These are phyloP conservation scores for Trematomus loennbergii DNA, from an alignment of 2,113 vertebrate species.

Conservation along the genomic window DNA sequence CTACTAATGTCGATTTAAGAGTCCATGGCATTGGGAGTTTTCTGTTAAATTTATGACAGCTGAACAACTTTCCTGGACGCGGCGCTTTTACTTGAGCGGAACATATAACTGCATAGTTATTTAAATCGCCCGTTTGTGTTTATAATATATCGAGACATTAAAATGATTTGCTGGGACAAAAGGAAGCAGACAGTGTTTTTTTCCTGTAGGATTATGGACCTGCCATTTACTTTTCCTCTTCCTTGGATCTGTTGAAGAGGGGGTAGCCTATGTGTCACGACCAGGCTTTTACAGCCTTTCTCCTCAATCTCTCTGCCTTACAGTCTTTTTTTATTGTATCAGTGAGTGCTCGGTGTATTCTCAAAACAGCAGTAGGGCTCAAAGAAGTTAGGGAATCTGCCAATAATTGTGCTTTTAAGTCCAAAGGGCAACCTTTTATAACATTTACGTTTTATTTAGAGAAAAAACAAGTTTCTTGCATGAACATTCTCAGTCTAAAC, in stretches of 20 bases:
- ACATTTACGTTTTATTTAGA: neutral
- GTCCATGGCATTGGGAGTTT: neutral
- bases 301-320: slow-evolving; percentile 9
- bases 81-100: neutral
- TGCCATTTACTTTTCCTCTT: slow-evolving; percentile 38
- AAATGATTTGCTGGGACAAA: slow-evolving; percentile 4
- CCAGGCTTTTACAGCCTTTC: slow-evolving; percentile 24
- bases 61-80: slow-evolving; percentile 4
- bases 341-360: slow-evolving; percentile 5
- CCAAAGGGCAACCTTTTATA: neutral
- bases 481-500: slow-evolving; percentile 6
- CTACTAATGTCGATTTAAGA: neutral
- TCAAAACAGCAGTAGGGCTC: slow-evolving; percentile 25
- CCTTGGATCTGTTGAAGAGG: slow-evolving; percentile 20
- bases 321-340: slow-evolving; percentile 22
- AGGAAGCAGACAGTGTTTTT: neutral
- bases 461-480: neutral
- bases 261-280: slow-evolving; percentile 43
- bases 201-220: slow-evolving; percentile 9
- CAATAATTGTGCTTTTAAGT: neutral
- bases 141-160: slow-evolving; percentile 18
- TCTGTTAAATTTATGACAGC: neutral
- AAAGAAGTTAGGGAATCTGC: slow-evolving; percentile 12
- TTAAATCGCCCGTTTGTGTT: slow-evolving; percentile 4
- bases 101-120: neutral